Base-by-base conservation (phyloP, 1,140 invertebrate species). In the Solenopsis invicta region DNA sequence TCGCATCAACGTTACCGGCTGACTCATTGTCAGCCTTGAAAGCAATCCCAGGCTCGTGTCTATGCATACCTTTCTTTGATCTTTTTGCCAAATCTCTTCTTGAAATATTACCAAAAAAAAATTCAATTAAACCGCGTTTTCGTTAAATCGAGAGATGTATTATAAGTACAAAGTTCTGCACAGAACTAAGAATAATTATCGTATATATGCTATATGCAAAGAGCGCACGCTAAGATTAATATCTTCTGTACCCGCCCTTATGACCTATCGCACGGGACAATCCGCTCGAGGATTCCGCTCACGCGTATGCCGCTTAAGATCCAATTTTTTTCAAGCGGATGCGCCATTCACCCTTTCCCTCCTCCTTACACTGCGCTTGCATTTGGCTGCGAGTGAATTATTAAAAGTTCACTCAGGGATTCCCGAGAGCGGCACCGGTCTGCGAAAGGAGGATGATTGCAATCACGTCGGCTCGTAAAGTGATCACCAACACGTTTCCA, bases 401-500 rank as follows among this genome's bases (percentile, higher is more conserved):
- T 84, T 84, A 84, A 84, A 84, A 84, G 80, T 84, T 84, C 80
- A 84, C 80, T 84, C 80, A 61, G 69, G 69, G 69, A 84, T 89
- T 89, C 48, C 45, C 62, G 45, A 62, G 50, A 85, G 59, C 67
- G 81, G 67, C 62, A 50, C 18, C 21, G 34, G 75, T 29, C 88
- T n/a, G 64, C 41, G 37, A 86, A 78, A 89, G 89, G 84, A 89
- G 88, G 74, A 71, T 67, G 75, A 89, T 89, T 78, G 88, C 88
- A 90, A 90, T 90, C 88, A 77, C 88, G 62, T 82, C 64, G 87
- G 52, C 62, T 80, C 81, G 88, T 86, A 88, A 88, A 89, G 56
- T 72, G 84, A 87, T 87, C 88, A 64, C 85, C 62, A 84, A 82
- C 88, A 67, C 88, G 69, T 82, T 80, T 87, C 88, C 59, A 59